Evolutionary conservation across 2,888 invertebrate genomes (phyloP), one percentile per base, ranked within the genome.

Genomic region (Enoplolaimus lenunculus): DNA sequence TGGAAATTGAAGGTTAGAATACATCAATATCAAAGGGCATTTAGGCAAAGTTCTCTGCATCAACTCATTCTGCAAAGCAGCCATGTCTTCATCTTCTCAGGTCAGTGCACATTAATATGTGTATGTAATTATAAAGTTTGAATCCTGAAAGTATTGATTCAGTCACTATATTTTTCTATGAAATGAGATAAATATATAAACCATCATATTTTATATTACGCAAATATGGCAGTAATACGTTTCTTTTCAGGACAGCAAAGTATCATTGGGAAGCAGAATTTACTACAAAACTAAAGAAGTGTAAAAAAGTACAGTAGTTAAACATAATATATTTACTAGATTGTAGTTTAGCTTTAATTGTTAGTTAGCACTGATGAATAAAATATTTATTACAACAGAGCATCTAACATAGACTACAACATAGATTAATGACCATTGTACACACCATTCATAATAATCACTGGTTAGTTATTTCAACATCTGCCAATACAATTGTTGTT

Each of bases 261-360:
- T 95, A 87, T 90, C 94, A 77, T 91, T 95, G 77, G 95, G 95
- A 95, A 95, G 95, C 85, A 94, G 93, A 74, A 94, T 93, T 84
- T 35, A 92, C 92, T 75, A 92, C 91, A 81, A 93, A 93, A 77
- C 84, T 84, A 74, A 74, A 7, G 1, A n/a, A n/a, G n/a, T n/a
- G n/a, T n/a, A n/a, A n/a, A n/a, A n/a, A n/a, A n/a, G n/a, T n/a
- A n/a, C n/a, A n/a, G n/a, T n/a, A n/a, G n/a, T n/a, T n/a, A n/a
- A n/a, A n/a, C n/a, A n/a, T n/a, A n/a, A n/a, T n/a, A n/a, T n/a
- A n/a, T n/a, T n/a, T n/a, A n/a, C n/a, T n/a, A n/a, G n/a, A n/a
- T n/a, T n/a, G n/a, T n/a, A n/a, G n/a, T n/a, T n/a, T n/a, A n/a
- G n/a, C n/a, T n/a, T n/a, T n/a, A n/a, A n/a, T n/a, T n/a, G n/a